Evolutionary conservation across 2,888 invertebrate genomes (phyloP), one percentile per base, ranked within the genome.

Genomic region (Diaphora mendica): DNA sequence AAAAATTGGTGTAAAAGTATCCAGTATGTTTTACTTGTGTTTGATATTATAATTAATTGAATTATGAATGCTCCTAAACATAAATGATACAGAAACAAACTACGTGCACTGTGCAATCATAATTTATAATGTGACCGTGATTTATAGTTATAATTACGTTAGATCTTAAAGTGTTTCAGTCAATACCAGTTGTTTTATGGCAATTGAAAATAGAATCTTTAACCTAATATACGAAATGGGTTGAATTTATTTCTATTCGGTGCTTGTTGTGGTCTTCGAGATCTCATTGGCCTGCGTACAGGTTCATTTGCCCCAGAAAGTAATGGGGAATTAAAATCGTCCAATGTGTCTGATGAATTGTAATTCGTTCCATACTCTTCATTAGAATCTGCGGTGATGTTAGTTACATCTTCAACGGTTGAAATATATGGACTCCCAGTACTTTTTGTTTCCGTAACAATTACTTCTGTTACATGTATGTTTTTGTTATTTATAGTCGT

Each of bases 171-270:
- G 68, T 72, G 88, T 83, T 88, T 90, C 89, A 91, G 91, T 91
- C 89, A 86, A 89, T 87, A 88, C 87, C 90, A 83, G 79, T 89
- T 87, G 83, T 83, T 87, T 75, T 74, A 80, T 90, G 89, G 88
- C 90, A 91, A 91, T 91, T 87, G 82, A 86, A 68, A 68, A 77
- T 71, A 68, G 73, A 62, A 65, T 73, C 73, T 79, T 85, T 94
- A 95, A 88, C 95, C 95, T 92, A 95, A 89, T 83, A 95, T 95
- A 82, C 95, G 95, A 84, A 95, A 94, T 75, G 95, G 95, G 79
- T 95, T 95, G 77, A 95, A 95, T 89, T 95, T 95, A 84, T 91
- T 95, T 85, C 92, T 88, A 85, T 90, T 93, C 51, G 88, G 91
- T 74, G 89, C 89, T 75, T 84, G 80, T 76, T 92, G 92, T 33